Conservation (phyloP, 2,113 vertebrate genomes). For the mouse (Mus musculus) region GRCm39 chrX:130118001-130118500, state of each 20-base stretch:
- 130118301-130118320: background rate
- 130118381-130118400: background rate
- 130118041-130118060: too few species aligned
- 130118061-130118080: too few species aligned
- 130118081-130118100: too few species aligned
- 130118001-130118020: too few species aligned
- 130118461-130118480: background rate
- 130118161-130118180: background rate
- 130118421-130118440: background rate
- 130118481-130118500: constrained; percentile 29
- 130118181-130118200: background rate
- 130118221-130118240: background rate
- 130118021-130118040: too few species aligned
- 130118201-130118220: background rate
- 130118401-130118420: background rate
- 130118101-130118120: too few species aligned
- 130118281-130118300: background rate
- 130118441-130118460: background rate
- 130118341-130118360: background rate
- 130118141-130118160: background rate
- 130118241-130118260: background rate
- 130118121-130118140: background rate
- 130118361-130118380: background rate
- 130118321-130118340: background rate
- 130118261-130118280: background rate